These are phyloP conservation scores for Crypturellus tataupa DNA, from an alignment of 2,797 vertebrate species.

Conservation along the genomic window DNA sequence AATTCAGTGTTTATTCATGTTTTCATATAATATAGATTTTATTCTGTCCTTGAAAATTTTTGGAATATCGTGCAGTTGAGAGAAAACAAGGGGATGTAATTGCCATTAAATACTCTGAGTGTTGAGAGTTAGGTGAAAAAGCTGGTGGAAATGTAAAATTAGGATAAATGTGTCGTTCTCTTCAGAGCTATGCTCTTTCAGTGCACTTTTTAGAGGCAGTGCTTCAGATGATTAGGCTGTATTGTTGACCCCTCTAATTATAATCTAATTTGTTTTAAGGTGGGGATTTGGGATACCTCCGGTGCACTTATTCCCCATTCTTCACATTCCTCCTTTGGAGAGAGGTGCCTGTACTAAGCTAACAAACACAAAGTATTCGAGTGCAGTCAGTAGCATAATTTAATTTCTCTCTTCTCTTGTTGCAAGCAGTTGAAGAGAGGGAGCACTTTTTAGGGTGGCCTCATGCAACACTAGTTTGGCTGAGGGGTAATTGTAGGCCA, in stretches of 20 bases:
- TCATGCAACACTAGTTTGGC: neutral
- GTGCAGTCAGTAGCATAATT: neutral
- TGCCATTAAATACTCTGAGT: conserved; percentile 13
- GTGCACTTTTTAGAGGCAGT: neutral
- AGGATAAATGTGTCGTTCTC: conserved; percentile 1
- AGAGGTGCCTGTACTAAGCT: neutral
- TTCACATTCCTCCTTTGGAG: neutral
- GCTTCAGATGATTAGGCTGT: neutral
- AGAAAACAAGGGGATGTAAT: conserved; percentile 27
- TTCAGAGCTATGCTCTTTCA: neutral
- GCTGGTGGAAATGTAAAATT: neutral
- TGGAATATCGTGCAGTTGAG: neutral
- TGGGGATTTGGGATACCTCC: neutral
- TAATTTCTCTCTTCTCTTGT: neutral
- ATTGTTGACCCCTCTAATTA: conserved; percentile 17
- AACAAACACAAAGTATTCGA: neutral
- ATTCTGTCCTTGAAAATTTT: conserved; percentile 7
- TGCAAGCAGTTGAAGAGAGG: neutral
- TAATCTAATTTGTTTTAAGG: neutral
- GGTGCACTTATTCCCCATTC: neutral
- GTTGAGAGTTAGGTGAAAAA: conserved; percentile 9
- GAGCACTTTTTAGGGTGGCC: neutral
- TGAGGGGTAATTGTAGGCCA: neutral
- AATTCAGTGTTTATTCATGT: neutral
- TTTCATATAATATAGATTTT: neutral